Base-by-base conservation (phyloP, 2,797 vertebrate species). In the Enteromius argenteus region DNA sequence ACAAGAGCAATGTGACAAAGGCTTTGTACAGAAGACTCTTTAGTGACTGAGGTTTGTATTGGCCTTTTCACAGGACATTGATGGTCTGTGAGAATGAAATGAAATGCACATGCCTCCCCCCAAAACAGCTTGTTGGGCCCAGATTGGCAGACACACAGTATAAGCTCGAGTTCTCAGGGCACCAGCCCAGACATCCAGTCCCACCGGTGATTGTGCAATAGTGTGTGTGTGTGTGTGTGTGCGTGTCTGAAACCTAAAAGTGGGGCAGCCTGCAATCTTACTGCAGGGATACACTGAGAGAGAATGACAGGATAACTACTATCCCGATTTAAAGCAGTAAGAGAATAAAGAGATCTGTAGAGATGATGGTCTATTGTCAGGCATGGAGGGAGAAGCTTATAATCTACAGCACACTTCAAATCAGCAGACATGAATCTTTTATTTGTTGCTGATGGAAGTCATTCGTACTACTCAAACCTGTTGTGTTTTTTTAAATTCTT, bases 91-190 rank as follows among this genome's bases (percentile, higher is more conserved):
- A 72, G 73, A 79, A 67, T 73, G 21, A 83, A 86, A 72, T 73
- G 27, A 79, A 67, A 67, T 58, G 73, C 62, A 83, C 46, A 75
- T 66, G 62, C 39, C 53, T 60, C 19, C 80, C 37, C 53, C 49
- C 17, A 46, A 77, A 27, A 81, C 37, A 68, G 37, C 30, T 77
- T 71, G 79, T 71, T 77, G 75, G 39, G 68, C 67, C 66, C 44
- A 80, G 71, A 74, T 42, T 67, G 49, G 35, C 60, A 44, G 60
- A 51, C 37, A 9, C 14, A 32, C 58, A 56, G 69, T 44, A 56
- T 66, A 74, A 68, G 71, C 79, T 81, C 44, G 14, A 60, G 72
- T 81, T 85, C 51, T 82, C 75, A 51, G 80, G 71, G 81, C 46
- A 86, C 8, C 19, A 73, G 39, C 76, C 76, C 85, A 83, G 81